phyloP scores from a whole-genome alignment of 2,797 vertebrate genomes.

The Halcyon smyrnensis region DNA sequence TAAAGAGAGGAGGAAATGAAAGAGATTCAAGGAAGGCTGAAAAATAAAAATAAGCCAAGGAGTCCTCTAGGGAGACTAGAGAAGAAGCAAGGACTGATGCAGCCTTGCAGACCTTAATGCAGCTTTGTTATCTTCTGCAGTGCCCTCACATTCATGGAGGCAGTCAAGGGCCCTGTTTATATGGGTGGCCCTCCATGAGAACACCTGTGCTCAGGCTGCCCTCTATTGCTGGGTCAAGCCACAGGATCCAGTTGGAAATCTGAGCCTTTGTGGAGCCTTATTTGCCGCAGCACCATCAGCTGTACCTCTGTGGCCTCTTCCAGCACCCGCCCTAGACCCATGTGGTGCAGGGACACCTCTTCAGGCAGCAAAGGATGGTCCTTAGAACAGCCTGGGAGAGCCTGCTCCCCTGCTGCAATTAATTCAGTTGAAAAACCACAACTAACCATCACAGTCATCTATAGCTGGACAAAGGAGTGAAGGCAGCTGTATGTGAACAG shows the following conservation, averaged over 20 bases:
- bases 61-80: constrained; percentile 14
- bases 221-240: neutral
- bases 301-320: neutral
- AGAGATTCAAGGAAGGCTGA: constrained; percentile 30
- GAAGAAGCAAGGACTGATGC: neutral
- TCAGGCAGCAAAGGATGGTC: neutral
- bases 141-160: rapidly evolving
- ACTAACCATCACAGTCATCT: neutral
- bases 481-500: neutral
- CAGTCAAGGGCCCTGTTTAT: neutral
- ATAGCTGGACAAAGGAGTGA: neutral
- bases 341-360: neutral
- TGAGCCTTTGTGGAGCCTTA: neutral
- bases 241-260: neutral
- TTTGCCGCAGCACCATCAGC: neutral
- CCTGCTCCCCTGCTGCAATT: neutral
- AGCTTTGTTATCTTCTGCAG: neutral
- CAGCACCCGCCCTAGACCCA: neutral
- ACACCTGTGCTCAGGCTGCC: neutral
- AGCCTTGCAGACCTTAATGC: neutral
- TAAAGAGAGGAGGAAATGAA: constrained; percentile 39
- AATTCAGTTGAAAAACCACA: neutral
- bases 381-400: neutral
- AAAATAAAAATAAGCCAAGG: constrained; percentile 40
- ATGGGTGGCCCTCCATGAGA: rapidly evolving